Evolutionary conservation across 1,140 invertebrate genomes (phyloP), one percentile per base, ranked within the genome.

Genomic region (Geopemphigus sp.): DNA sequence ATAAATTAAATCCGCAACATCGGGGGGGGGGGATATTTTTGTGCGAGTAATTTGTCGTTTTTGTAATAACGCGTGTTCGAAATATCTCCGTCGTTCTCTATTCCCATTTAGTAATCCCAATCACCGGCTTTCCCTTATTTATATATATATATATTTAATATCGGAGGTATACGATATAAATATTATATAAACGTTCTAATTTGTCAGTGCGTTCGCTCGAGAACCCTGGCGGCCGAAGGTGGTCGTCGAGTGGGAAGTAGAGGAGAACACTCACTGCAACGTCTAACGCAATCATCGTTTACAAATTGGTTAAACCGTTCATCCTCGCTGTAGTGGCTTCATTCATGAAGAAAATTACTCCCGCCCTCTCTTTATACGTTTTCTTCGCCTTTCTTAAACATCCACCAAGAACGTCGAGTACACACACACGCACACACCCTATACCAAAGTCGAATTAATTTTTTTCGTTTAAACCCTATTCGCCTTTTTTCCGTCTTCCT

Each of bases 271-370:
- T 39, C 32, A 22, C n/a, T 6, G 29, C 24, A 6, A 72, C 50
- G 68, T 72, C 24, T 54, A 54, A 72, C 14, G 68, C 68, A 72
- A 72, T 72, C 24, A 72, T 72, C 68, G 68, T 72, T 54, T 72
- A 50, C 47, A 54, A 72, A 72, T 72, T 72, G 68, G 68, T 72
- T 72, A 26, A 72, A 54, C 17, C 68, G 26, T 72, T 72, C 68
- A 72, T 29, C 47, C 68, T 26, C 47, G 24, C 8, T 39, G 32
- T 32, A 19, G 10, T 54, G 26, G 68, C 22, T 72, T 54, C 68
- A 29, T 72, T 72, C 68, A 72, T 72, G 68, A 54, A 72, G 68
- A 72, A 72, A 72, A 72, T 72, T 54, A 72, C 68, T 72, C 50
- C 50, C 6, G 22, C 45, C 12, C 15, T 14, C 22, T 19, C 32